These are phyloP conservation scores for Chironex yamaguchii DNA, from an alignment of 30 jellyfish, hydroid and myxozoan species.

Conservation along the genomic window DNA sequence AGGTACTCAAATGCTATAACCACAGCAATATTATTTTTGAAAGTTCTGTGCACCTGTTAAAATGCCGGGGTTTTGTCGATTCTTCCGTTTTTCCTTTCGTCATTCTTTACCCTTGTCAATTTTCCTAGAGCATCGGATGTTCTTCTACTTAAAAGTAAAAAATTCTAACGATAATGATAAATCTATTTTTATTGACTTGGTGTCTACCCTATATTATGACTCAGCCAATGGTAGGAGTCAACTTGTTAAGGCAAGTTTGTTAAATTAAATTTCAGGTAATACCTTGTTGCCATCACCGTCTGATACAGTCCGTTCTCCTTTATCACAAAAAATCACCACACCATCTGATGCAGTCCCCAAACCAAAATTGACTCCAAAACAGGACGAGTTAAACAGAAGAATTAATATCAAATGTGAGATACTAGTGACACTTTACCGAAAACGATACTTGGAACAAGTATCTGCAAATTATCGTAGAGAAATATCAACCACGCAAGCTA, in stretches of 20 bases:
- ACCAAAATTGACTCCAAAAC: not conserved
- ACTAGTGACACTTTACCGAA: not conserved
- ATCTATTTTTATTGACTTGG: not conserved
- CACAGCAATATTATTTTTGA: too few species aligned
- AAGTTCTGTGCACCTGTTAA: too few species aligned
- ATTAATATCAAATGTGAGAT: not conserved
- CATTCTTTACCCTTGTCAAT: too few species aligned
- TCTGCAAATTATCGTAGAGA: not conserved
- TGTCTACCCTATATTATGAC: not conserved
- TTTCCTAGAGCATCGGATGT: too few species aligned
- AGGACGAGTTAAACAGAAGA: not conserved
- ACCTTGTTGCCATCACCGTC: not conserved
- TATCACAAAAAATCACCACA: too few species aligned
- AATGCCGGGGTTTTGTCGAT: too few species aligned
- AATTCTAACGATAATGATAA: too few species aligned
- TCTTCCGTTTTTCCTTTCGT: too few species aligned
- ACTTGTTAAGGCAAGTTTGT: not conserved
- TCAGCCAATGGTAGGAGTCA: not conserved
- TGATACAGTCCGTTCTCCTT: not conserved
- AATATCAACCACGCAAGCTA: not conserved
- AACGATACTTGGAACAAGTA: not conserved
- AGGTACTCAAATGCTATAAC: too few species aligned
- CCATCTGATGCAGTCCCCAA: not conserved
- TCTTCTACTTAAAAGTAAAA: too few species aligned
- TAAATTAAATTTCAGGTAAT: not conserved